Evolutionary conservation across 2,797 vertebrate species (phyloP).

Genomic region (Eutrigla gurnardus): DNA sequence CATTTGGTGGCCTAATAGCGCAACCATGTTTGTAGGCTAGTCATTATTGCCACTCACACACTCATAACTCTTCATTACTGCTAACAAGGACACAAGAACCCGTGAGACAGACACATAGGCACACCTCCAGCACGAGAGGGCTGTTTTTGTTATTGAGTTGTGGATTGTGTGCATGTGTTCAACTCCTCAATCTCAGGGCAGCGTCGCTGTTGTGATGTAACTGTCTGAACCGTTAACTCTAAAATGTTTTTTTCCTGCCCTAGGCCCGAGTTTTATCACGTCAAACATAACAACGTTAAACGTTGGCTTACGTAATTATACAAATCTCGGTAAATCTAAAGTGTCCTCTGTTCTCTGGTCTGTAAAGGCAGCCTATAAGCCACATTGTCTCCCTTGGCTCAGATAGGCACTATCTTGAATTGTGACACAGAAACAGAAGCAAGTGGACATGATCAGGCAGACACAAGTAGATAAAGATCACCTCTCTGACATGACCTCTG

Average conservation of each 20-base stretch:
- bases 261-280: constrained; percentile 41
- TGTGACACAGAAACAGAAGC: constrained; percentile 57
- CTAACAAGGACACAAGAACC: constrained; percentile 61
- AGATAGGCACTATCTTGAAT: constrained; percentile 55
- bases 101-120: constrained; percentile 17
- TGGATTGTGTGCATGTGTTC: constrained; percentile 13
- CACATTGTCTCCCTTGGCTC: constrained; percentile 35
- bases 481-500: constrained; percentile 66
- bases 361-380: constrained; percentile 17
- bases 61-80: constrained; percentile 70
- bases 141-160: constrained; percentile 28
- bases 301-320: constrained; percentile 23
- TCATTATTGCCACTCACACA: constrained; percentile 63
- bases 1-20: constrained; percentile 62
- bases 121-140: constrained; percentile 34
- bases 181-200: constrained; percentile 38
- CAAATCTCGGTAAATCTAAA: constrained; percentile 42
- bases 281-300: constrained; percentile 61
- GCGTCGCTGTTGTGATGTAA: constrained; percentile 35
- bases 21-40: constrained; percentile 62
- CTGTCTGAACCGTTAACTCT: constrained; percentile 34
- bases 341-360: constrained; percentile 43
- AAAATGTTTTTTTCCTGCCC: constrained; percentile 24
- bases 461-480: constrained; percentile 65
- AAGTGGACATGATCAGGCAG: constrained; percentile 52